phyloP scores from a whole-genome alignment of 2,888 invertebrate species.

The Cactoblastis cactorum region DNA sequence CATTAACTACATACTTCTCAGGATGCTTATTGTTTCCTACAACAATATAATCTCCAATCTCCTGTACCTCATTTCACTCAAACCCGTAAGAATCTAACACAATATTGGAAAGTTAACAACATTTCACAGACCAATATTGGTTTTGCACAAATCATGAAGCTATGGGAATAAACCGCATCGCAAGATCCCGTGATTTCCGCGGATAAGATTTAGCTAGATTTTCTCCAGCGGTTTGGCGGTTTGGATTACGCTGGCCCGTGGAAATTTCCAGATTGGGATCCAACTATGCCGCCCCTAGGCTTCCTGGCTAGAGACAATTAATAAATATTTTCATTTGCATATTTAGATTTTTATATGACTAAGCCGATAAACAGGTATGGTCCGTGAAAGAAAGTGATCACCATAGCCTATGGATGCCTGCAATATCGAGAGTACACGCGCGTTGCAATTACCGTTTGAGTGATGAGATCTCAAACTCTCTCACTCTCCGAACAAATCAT shows the following conservation, averaged over 20 bases:
- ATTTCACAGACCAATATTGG: constrained; percentile 66
- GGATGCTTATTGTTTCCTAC: constrained; percentile 56
- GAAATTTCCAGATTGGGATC: not conserved
- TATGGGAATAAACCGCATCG: constrained; percentile 70
- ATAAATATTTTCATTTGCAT: not conserved
- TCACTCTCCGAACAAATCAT: too few species aligned
- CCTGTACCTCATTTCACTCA: constrained; percentile 66
- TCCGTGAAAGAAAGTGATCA: too few species aligned
- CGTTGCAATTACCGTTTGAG: too few species aligned
- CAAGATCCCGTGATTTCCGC: constrained; percentile 64
- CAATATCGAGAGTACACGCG: too few species aligned
- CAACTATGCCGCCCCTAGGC: not conserved
- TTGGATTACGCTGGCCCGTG: constrained; percentile 39
- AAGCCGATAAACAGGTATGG: too few species aligned
- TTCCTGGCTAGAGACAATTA: not conserved
- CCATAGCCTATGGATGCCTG: too few species aligned
- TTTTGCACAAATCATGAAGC: constrained; percentile 69
- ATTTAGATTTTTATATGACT: too few species aligned
- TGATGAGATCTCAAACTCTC: too few species aligned
- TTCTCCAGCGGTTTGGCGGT: constrained; percentile 71
- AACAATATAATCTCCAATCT: constrained; percentile 72
- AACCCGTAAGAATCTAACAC: constrained; percentile 36
- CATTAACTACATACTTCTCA: constrained; percentile 58
- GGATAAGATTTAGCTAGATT: constrained; percentile 72
- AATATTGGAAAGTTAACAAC: constrained; percentile 57